These are phyloP conservation scores for Casuarius casuarius DNA, from an alignment of 2,113 vertebrate genomes.

Conservation along the genomic window DNA sequence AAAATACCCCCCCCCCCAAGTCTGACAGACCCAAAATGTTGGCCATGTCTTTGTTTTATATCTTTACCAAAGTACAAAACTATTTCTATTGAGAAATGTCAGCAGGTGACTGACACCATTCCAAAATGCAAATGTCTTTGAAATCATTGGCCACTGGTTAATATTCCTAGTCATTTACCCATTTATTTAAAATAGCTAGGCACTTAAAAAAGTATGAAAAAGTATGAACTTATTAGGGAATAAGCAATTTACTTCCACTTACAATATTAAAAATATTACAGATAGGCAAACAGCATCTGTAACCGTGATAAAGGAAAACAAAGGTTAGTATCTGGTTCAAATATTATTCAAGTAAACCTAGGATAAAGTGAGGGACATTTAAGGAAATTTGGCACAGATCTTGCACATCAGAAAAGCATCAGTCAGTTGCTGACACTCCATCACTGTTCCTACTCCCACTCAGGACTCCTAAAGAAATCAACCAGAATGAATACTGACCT, in stretches of 20 bases:
- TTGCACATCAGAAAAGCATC: neutral
- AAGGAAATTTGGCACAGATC: neutral
- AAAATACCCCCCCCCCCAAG: neutral
- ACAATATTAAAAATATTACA: neutral
- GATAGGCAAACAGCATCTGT: neutral
- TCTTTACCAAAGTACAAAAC: accelerated
- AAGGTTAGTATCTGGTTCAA: neutral
- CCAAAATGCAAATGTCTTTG: neutral
- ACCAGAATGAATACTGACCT: neutral
- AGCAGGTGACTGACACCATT: neutral
- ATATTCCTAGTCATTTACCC: neutral
- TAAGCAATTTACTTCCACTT: neutral
- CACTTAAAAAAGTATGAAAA: neutral
- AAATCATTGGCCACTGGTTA: neutral
- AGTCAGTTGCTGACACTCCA: neutral
- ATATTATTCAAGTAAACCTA: neutral
- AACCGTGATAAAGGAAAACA: neutral
- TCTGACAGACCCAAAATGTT: neutral
- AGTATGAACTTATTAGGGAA: neutral
- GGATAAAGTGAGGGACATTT: neutral
- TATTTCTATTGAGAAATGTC: neutral
- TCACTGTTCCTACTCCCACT: neutral
- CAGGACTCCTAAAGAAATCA: neutral
- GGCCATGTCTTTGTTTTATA: neutral
- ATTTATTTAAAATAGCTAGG: neutral